Conservation (phyloP, 2,888 invertebrate genomes). For the Ophioninae sp. region DNA sequence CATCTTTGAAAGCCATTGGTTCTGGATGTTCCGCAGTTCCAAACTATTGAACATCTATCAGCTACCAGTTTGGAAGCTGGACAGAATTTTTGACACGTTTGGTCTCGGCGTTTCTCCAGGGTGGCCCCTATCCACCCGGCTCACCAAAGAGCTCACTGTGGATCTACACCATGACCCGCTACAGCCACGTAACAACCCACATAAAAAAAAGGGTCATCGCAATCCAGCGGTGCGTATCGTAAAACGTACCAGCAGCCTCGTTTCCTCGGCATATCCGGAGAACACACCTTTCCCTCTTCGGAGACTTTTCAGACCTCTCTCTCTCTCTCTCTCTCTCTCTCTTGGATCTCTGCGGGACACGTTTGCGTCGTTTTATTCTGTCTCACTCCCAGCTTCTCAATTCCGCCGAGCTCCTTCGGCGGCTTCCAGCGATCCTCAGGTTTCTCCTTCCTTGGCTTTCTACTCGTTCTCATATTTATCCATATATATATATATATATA, state of each 20-base stretch:
- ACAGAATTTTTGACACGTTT: too few species aligned
- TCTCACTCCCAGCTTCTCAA: slow-evolving; percentile 60
- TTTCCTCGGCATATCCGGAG: slow-evolving; percentile 26
- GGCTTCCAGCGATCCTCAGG: slow-evolving; percentile 62
- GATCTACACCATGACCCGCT: not conserved
- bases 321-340: slow-evolving; percentile 30
- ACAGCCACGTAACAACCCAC: slow-evolving; percentile 16
- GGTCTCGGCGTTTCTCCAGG: not conserved
- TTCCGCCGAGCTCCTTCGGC: slow-evolving; percentile 60
- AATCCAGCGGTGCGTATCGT: slow-evolving; percentile 65
- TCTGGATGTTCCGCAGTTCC: too few species aligned
- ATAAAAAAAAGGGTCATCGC: slow-evolving; percentile 56
- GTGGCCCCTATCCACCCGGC: not conserved
- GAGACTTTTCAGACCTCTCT: slow-evolving; percentile 66
- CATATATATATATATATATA: not conserved
- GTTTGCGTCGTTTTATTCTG: slow-evolving; percentile 34
- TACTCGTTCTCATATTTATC: slow-evolving; percentile 53
- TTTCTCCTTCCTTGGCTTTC: slow-evolving; percentile 52
- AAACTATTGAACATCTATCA: too few species aligned
- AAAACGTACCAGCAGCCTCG: slow-evolving; percentile 43
- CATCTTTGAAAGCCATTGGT: too few species aligned
- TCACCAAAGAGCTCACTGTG: not conserved
- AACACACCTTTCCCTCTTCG: slow-evolving; percentile 34
- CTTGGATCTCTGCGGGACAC: slow-evolving; percentile 71
- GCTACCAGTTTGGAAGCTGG: too few species aligned